These are phyloP conservation scores for Camarhynchus parvulus DNA, from an alignment of 2,113 vertebrate species.

Conservation along the genomic window DNA sequence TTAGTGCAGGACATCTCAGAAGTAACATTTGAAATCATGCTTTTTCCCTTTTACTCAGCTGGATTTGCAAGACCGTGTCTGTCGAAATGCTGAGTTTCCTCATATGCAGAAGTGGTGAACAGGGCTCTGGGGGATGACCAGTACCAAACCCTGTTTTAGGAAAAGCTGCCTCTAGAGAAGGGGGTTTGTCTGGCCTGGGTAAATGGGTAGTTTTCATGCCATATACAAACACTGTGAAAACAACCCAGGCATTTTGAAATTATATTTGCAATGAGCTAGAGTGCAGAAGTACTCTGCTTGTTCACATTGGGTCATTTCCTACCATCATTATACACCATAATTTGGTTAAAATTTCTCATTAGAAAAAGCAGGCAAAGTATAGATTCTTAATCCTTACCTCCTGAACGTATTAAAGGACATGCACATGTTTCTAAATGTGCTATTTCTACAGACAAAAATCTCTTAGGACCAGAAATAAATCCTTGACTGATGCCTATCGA, in stretches of 20 bases:
- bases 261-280: neutral
- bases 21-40: neutral
- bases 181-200: neutral
- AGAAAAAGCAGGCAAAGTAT: neutral
- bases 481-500: neutral
- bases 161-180: neutral
- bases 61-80: neutral
- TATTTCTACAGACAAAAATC: neutral
- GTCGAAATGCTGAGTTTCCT: neutral
- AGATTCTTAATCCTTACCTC: neutral
- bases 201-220: neutral
- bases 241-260: neutral
- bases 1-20: neutral
- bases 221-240: neutral
- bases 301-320: neutral
- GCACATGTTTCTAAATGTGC: neutral
- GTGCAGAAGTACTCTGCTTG: neutral
- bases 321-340: neutral
- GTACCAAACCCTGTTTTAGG: neutral
- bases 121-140: neutral
- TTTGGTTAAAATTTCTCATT: neutral
- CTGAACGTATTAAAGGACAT: neutral
- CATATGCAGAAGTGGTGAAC: neutral
- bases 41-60: neutral
- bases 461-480: neutral